Evolutionary conservation across 2,888 invertebrate species (phyloP), one percentile per base, ranked within the genome.

Genomic region (Dendrolimus houi): DNA sequence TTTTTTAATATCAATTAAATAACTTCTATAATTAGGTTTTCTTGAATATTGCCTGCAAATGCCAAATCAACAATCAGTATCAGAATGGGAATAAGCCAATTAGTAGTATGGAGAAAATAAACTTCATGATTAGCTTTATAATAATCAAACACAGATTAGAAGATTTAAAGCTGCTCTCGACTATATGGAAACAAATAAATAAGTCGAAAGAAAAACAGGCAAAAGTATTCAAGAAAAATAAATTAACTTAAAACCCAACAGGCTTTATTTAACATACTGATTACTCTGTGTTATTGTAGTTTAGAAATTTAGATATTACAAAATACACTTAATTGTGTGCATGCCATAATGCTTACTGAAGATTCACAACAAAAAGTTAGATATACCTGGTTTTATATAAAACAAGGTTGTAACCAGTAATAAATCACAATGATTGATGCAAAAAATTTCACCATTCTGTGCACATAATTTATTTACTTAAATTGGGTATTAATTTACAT

Each of bases 181-280:
- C 83, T 74, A 69, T 72, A 83, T 79, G 77, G 85, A 77, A 74
- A 87, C 84, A 88, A 88, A 88, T 88, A 87, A 83, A 75, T 65
- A 76, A 78, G 81, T 72, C 72, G 71, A 73, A 72, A 68, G 76
- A 60, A 64, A 74, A 58, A 57, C 61, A 69, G 62, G 62, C 60
- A 72, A 71, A 14, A 29, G 29, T 68, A 66, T 70, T 72, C 69
- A 66, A 68, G 72, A 64, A 72, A 75, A 74, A 63, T 47, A 47
- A 47, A 47, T 10, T 47, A 47, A 47, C 47, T 47, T 9, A 10
- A 47, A 12, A 47, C 47, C 47, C 47, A 47, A 47, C 47, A 47
- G 47, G 12, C 9, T 47, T 10, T 29, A 29, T 29, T 29, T 29
- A 29, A 29, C 6, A 29, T 29, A 29, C 29, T 6, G 29, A 29